Evolutionary conservation across 2,113 vertebrate species (phyloP).

Genomic region (Brachionichthys hirsutus): DNA sequence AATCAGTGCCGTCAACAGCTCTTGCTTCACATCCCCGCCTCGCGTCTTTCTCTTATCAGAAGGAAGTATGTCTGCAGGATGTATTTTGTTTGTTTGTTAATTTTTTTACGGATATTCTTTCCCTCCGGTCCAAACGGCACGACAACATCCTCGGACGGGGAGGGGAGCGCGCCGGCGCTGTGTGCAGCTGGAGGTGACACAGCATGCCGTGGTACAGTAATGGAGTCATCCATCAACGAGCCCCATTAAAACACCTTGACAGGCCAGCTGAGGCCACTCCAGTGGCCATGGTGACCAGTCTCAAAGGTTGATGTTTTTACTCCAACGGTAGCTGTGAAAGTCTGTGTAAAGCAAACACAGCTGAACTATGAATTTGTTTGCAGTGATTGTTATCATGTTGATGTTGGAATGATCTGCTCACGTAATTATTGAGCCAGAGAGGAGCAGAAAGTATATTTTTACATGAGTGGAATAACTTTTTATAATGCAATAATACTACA

Average conservation of each 20-base stretch:
- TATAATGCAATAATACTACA: no score
- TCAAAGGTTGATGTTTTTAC: slow-evolving; percentile 56
- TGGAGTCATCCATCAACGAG: slow-evolving; percentile 76
- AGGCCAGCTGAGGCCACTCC: slow-evolving; percentile 67
- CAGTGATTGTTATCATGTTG: not conserved
- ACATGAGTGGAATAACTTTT: no score
- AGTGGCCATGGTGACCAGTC: slow-evolving; percentile 62
- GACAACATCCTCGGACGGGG: slow-evolving; percentile 50
- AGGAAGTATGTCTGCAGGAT: slow-evolving; percentile 67
- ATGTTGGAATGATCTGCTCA: not conserved
- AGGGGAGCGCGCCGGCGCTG: slow-evolving; percentile 24
- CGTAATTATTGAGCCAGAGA: not conserved
- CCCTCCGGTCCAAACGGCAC: slow-evolving; percentile 59
- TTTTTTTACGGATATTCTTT: slow-evolving; percentile 61
- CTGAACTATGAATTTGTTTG: slow-evolving; percentile 4
- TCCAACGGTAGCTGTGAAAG: slow-evolving; percentile 45
- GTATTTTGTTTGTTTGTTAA: slow-evolving; percentile 66
- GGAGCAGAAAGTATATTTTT: no score
- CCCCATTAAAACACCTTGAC: slow-evolving; percentile 70
- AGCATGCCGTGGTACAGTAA: slow-evolving; percentile 70
- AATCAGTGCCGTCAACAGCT: slow-evolving; percentile 19
- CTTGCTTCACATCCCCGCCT: slow-evolving; percentile 43
- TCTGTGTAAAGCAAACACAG: not conserved
- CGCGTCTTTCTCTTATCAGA: slow-evolving; percentile 47
- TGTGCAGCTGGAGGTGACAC: slow-evolving; percentile 73